These are phyloP conservation scores for Ctenosaura bakeri DNA, from an alignment of 2,797 vertebrate species.

Conservation along the genomic window DNA sequence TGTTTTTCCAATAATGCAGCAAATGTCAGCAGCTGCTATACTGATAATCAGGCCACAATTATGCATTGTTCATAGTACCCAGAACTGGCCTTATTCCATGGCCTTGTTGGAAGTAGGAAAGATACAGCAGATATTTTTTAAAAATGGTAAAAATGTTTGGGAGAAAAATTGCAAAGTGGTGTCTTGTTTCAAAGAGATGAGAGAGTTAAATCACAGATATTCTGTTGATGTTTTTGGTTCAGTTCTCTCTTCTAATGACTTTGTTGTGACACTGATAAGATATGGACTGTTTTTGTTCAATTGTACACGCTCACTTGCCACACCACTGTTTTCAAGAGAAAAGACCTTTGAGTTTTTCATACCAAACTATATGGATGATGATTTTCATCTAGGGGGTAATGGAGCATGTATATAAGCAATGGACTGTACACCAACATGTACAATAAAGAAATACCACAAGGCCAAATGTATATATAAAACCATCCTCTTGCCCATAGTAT, in stretches of 20 bases:
- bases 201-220: background rate
- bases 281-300: background rate
- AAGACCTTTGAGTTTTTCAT: background rate
- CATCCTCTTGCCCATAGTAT: conserved; percentile 35
- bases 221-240: background rate
- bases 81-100: background rate
- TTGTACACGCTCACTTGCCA: background rate
- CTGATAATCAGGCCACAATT: too few relatives aligned
- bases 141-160: background rate
- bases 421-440: conserved; percentile 45
- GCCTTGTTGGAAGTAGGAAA: background rate
- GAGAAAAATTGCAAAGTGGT: background rate
- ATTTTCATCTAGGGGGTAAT: conserved; percentile 46
- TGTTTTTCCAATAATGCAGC: too few relatives aligned
- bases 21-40: too few relatives aligned
- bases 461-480: conserved; percentile 53
- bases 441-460: conserved; percentile 50
- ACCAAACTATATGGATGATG: conserved; percentile 44
- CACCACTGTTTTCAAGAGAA: conserved; percentile 1
- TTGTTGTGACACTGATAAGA: background rate
- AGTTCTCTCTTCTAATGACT: background rate
- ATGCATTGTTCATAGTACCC: too few relatives aligned
- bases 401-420: conserved; percentile 44
- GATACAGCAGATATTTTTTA: too few relatives aligned
- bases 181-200: background rate